phyloP scores from a whole-genome alignment of 2,113 vertebrate genomes.

The Corythoichthys intestinalis region DNA sequence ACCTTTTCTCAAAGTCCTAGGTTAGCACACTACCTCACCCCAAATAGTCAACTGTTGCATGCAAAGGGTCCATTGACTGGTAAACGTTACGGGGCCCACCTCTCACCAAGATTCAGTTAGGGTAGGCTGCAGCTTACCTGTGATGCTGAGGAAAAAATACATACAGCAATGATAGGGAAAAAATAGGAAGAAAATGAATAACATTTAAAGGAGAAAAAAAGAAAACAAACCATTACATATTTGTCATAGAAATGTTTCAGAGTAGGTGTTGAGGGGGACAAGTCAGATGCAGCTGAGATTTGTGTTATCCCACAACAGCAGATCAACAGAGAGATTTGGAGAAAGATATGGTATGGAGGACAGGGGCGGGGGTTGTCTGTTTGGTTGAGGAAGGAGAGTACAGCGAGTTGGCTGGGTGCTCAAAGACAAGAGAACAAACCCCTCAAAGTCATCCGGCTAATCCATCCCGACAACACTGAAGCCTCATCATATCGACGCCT shows the following conservation, averaged over 20 bases:
- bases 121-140: too few relatives aligned
- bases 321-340: conserved; percentile 34
- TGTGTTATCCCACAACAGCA: conserved; percentile 23
- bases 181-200: not conserved
- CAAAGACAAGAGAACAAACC: conserved; percentile 70
- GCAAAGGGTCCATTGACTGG: too few relatives aligned
- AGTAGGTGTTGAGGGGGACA: conserved; percentile 22
- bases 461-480: conserved; percentile 69
- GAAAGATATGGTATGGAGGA: conserved; percentile 26
- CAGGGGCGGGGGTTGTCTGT: conserved; percentile 3
- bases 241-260: conserved; percentile 11
- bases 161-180: not conserved
- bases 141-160: too few relatives aligned
- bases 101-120: too few relatives aligned
- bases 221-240: not conserved
- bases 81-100: too few relatives aligned
- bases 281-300: conserved; percentile 21
- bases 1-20: too few relatives aligned
- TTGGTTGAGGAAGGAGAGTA: conserved; percentile 24
- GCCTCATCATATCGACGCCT: conserved; percentile 64
- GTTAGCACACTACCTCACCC: too few relatives aligned
- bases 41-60: too few relatives aligned
- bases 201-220: not conserved
- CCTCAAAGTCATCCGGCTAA: conserved; percentile 68
- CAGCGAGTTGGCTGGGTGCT: conserved; percentile 52